phyloP scores from a whole-genome alignment of 2,888 invertebrate species.

The Aphodius sticticus region DNA sequence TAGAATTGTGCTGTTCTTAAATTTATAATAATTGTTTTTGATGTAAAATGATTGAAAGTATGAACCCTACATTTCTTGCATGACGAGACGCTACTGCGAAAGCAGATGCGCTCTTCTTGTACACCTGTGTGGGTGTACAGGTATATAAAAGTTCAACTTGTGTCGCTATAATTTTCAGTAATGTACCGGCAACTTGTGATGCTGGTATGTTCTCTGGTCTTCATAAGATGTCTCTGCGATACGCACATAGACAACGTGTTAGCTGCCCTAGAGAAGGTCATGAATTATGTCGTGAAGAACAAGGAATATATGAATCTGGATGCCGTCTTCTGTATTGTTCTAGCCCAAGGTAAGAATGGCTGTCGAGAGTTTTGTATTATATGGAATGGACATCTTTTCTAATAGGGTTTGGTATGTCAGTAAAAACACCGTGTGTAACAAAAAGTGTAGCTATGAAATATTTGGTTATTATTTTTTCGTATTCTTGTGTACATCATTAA shows the following conservation, averaged over 20 bases:
- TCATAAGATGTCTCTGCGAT: conserved; percentile 10
- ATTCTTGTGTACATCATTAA: no score
- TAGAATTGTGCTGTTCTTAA: no score
- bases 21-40: no score
- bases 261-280: conserved; percentile 44
- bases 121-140: neutral
- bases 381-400: no score
- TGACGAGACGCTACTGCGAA: neutral
- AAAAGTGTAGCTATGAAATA: no score
- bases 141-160: conserved; percentile 35
- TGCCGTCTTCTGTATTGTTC: conserved; percentile 54
- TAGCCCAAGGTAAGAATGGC: conserved; percentile 54
- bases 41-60: no score
- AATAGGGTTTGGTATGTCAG: no score
- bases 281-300: conserved; percentile 53
- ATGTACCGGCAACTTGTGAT: conserved; percentile 30
- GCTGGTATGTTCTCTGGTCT: neutral
- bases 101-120: neutral
- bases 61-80: no score
- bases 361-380: no score
- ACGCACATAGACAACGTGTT: conserved; percentile 30
- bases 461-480: no score
- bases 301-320: conserved; percentile 55
- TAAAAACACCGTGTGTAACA: no score
- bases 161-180: conserved; percentile 34